Percentiles rank a stretch among this genome's conserved stretches.
Conservation (phyloP, 2,888 invertebrate species). For the Agonopterix subpropinquella region DNA sequence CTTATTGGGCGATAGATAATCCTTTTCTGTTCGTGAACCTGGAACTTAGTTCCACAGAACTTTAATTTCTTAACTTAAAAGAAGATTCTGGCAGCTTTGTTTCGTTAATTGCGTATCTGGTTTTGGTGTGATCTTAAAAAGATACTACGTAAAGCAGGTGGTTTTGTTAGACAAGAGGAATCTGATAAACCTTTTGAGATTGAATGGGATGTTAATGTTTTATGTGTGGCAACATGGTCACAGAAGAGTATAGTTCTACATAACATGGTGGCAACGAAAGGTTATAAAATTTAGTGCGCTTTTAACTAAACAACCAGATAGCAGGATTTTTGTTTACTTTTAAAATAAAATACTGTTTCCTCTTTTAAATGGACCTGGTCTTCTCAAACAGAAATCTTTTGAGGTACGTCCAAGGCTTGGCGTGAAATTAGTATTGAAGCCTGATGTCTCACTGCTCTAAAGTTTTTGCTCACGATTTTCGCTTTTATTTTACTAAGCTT, state of each 20-base stretch:
- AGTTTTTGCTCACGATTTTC: slow-evolving; percentile 42
- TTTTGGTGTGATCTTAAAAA: background rate
- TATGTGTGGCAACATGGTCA: too few species aligned
- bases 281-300: too few species aligned
- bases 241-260: too few species aligned
- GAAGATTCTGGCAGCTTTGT: slow-evolving; percentile 1
- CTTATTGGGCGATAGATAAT: background rate
- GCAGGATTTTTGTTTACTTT: slow-evolving; percentile 14
- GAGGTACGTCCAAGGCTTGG: slow-evolving; percentile 69
- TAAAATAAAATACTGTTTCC: slow-evolving; percentile 55
- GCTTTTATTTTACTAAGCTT: slow-evolving; percentile 53
- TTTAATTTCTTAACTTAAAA: background rate
- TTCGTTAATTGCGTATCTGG: background rate
- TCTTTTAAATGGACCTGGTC: slow-evolving; percentile 67
- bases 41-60: background rate
- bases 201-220: too few species aligned
- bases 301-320: background rate
- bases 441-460: slow-evolving; percentile 46
- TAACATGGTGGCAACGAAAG: too few species aligned
- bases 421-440: slow-evolving; percentile 30
- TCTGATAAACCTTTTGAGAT: too few species aligned
- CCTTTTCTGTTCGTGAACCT: background rate
- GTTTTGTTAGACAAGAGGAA: too few species aligned
- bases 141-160: too few species aligned
- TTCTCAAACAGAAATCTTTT: slow-evolving; percentile 67